These are phyloP conservation scores for Saguinus imperator DNA, from an alignment of 2,113 vertebrate species.

Conservation along the genomic window DNA sequence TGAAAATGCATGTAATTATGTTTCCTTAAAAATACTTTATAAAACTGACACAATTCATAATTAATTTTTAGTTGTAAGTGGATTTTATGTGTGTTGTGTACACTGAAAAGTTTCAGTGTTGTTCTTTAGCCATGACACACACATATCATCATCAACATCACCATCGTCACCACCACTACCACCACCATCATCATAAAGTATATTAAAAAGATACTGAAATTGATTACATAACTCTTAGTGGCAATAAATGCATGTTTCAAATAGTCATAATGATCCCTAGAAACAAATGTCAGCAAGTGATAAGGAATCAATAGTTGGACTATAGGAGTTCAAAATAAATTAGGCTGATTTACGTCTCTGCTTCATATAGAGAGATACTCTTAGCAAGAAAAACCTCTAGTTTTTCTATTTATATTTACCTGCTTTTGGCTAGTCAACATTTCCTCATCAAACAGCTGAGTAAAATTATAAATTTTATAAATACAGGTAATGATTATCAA, in stretches of 20 bases:
- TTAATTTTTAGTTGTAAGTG: conserved; percentile 58
- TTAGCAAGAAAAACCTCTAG: not conserved
- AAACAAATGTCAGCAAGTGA: conserved; percentile 33
- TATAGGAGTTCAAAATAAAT: not conserved
- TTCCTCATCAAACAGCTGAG: not conserved
- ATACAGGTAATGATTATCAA: not conserved
- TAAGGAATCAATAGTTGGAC: not conserved
- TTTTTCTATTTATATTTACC: conserved; percentile 18
- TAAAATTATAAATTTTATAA: conserved; percentile 39
- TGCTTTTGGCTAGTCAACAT: not conserved
- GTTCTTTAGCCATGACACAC: not conserved
- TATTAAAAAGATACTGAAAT: not conserved
- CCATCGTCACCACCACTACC: not conserved
- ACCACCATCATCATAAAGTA: not conserved
- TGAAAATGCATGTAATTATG: conserved; percentile 4
- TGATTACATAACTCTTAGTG: conserved; percentile 9
- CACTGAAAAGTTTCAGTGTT: conserved; percentile 15
- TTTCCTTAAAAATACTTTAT: conserved; percentile 56
- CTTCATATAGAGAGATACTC: not conserved
- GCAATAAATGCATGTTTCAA: conserved; percentile 15
- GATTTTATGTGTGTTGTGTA: not conserved
- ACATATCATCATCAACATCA: not conserved
- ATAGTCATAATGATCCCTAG: conserved; percentile 13
- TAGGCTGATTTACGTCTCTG: not conserved
- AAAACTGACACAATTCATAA: conserved; percentile 51